A percentile compares a stretch with the other conserved stretches of the same genome.
Evolutionary conservation across 2,113 vertebrate species (phyloP).

Genomic region (Tupaia tana): DNA sequence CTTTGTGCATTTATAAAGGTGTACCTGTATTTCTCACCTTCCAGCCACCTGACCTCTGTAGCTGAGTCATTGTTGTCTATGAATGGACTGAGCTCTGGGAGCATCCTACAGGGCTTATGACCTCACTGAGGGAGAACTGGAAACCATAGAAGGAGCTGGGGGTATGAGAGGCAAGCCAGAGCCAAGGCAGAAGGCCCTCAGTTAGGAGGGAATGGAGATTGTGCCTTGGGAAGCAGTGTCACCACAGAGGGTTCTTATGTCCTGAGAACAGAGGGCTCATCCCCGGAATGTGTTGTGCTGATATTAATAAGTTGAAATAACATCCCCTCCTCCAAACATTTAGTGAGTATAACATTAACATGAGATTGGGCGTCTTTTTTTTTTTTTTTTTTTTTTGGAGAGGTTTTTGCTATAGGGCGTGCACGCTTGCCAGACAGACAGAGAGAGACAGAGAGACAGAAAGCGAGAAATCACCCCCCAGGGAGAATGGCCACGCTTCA

Average conservation of each 20-base stretch:
- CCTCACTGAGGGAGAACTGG: not conserved
- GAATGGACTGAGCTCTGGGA: not conserved
- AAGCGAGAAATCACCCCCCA: too few species aligned
- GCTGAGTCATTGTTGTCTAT: not conserved
- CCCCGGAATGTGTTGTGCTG: not conserved
- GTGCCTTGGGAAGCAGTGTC: not conserved
- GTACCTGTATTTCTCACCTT: not conserved
- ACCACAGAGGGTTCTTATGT: not conserved
- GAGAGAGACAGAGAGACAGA: too few species aligned
- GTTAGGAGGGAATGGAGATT: not conserved
- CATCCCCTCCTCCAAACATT: not conserved
- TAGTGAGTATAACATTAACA: not conserved
- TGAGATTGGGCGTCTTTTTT: not conserved
- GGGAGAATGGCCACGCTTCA: too few species aligned
- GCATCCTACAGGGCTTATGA: not conserved
- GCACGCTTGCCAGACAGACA: too few species aligned
- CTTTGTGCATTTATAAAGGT: not conserved
- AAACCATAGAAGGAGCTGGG: not conserved
- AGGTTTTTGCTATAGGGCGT: too few species aligned
- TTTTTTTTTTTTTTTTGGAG: not conserved
- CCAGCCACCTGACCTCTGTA: not conserved
- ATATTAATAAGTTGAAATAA: not conserved
- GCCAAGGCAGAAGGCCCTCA: not conserved
- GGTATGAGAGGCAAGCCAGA: not conserved
- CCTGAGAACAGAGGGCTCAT: not conserved